Evolutionary conservation across 2,888 invertebrate genomes (phyloP), one percentile per base, ranked within the genome.

Genomic region (Darwinula stevensoni): DNA sequence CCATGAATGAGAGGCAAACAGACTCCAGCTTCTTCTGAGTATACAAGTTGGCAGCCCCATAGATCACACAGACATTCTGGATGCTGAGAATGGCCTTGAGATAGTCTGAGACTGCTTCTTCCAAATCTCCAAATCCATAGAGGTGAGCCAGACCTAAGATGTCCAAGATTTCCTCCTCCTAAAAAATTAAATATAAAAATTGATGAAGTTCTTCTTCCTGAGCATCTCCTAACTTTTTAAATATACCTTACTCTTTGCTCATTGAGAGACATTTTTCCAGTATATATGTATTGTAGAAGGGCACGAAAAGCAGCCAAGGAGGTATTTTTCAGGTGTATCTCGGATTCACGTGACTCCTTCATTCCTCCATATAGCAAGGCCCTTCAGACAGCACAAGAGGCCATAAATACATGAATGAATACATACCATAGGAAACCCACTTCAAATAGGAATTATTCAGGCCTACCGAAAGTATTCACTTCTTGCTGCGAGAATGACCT

Each of bases 271-370:
- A 67, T 57, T 38, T 57, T 57, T 33, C 84, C 91, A 34, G 84
- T 84, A 52, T 97, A 97, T 35, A 94, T 78, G 56, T 97, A 97
- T 43, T 75, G 70, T 2, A 94, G 56, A 0, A 97, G 58, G n/a
- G 70, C 67, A 51, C 76, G 78, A 46, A 84, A 84, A 11, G 80
- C 74, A 36, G 65, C 66, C 30, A 76, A 50, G 2, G 73, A 73
- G 13, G 82, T 70, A 46, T 71, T 82, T 43, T 69, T 65, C 27
- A 94, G 52, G 45, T 71, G 68, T 34, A 94, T 73, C 57, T 82
- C 78, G 32, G 63, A 59, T 59, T 70, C 62, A 36, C 59, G 60
- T n/a, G 59, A 56, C 45, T 66, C 66, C 39, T 53, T 50, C 51
- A 67, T 48, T 3, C 65, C 65, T 27, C 64, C 63, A 50, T 50